Evolutionary conservation across 1,140 invertebrate species (phyloP).

Genomic region (Triops cancriformis): DNA sequence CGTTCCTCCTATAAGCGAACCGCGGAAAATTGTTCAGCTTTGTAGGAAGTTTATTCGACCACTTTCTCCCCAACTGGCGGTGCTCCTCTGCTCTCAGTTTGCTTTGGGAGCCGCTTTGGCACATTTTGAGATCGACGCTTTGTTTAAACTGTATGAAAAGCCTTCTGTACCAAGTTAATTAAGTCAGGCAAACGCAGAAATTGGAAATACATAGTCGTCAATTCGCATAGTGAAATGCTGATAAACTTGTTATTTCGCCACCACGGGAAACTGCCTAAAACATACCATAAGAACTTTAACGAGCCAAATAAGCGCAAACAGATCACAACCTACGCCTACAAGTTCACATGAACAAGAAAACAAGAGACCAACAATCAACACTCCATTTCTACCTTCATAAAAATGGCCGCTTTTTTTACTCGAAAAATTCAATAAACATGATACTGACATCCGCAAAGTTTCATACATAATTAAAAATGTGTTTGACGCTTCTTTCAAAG

Average conservation of each 20-base stretch:
- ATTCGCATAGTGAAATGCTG: not conserved
- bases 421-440: no score
- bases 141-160: not conserved
- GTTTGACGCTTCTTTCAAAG: no score
- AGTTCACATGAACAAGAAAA: not conserved
- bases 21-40: not conserved
- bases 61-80: not conserved
- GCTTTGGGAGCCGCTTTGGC: not conserved
- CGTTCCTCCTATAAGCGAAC: not conserved
- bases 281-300: not conserved
- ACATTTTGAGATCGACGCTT: not conserved
- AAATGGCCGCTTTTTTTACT: not conserved
- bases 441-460: no score
- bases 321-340: not conserved
- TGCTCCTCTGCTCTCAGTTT: not conserved
- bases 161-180: not conserved
- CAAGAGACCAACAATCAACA: not conserved
- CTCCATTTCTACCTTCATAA: not conserved
- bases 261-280: not conserved
- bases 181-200: not conserved
- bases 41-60: conserved; percentile 7
- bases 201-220: not conserved
- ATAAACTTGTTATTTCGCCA: conserved; percentile 9
- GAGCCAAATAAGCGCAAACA: not conserved
- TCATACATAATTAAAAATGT: no score